A percentile compares a stretch with the other conserved stretches of the same genome.
Evolutionary conservation across 2,113 vertebrate species (phyloP).

Genomic region (Eulacestoma nigropectus): DNA sequence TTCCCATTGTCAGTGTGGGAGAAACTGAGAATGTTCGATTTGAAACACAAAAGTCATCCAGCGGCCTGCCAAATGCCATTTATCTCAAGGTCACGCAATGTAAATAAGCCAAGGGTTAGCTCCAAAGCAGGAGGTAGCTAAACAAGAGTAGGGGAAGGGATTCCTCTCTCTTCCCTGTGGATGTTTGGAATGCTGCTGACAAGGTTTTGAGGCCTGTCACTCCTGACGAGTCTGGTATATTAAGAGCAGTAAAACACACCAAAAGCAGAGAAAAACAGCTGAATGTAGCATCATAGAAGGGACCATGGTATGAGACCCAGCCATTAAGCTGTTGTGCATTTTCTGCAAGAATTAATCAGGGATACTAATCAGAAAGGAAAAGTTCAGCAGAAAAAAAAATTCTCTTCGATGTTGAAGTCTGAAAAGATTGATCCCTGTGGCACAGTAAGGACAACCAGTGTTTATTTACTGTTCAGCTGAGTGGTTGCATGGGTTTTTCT

Average conservation of each 20-base stretch:
- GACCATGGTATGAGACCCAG: neutral
- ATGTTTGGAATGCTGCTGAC: neutral
- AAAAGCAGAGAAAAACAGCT: neutral
- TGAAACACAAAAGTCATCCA: neutral
- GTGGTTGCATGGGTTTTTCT: neutral
- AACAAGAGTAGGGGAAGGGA: neutral
- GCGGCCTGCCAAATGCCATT: conserved; percentile 9
- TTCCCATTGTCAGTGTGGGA: conserved; percentile 5
- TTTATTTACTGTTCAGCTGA: neutral
- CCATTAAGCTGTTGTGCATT: neutral
- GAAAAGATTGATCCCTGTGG: neutral
- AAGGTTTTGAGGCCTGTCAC: neutral
- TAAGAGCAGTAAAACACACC: neutral
- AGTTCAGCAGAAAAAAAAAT: neutral
- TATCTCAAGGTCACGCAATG: conserved; percentile 6
- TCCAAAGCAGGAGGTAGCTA: neutral
- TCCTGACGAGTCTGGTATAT: neutral
- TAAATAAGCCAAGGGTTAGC: conserved; percentile 23
- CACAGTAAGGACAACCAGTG: neutral
- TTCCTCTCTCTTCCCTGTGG: neutral
- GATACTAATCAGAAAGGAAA: neutral
- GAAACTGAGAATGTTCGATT: conserved; percentile 15
- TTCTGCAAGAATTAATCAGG: conserved; percentile 10
- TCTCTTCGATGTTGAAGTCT: neutral
- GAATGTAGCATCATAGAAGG: neutral